phyloP scores from a whole-genome alignment of 2,113 vertebrate genomes.

The Guaruba guarouba region DNA sequence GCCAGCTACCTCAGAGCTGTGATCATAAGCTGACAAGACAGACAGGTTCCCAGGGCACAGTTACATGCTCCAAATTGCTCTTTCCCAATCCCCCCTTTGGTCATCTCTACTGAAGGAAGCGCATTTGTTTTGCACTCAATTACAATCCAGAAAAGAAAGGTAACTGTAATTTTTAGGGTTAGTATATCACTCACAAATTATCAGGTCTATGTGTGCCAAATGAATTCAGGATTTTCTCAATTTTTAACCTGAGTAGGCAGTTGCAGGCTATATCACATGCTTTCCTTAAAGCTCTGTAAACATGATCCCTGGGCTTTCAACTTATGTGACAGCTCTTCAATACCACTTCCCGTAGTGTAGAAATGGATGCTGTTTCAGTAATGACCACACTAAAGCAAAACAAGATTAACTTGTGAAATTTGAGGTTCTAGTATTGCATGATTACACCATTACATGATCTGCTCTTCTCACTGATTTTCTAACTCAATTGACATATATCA shows the following conservation, averaged over 20 bases:
- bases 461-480: not conserved
- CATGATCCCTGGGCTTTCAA: not conserved
- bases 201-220: not conserved
- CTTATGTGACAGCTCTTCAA: slow-evolving; percentile 28
- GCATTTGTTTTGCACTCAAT: not conserved
- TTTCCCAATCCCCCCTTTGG: not conserved
- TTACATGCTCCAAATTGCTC: not conserved
- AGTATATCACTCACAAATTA: not conserved
- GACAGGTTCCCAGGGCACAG: not conserved
- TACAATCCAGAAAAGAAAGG: not conserved
- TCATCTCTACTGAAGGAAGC: not conserved
- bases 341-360: not conserved
- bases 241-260: not conserved
- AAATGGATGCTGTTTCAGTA: slow-evolving; percentile 41
- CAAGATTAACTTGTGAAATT: slow-evolving; percentile 47
- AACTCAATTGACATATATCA: not conserved
- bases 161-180: not conserved
- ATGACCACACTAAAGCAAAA: not conserved
- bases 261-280: not conserved
- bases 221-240: not conserved
- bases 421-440: slow-evolving; percentile 5
- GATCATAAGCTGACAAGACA: not conserved
- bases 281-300: not conserved
- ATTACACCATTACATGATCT: not conserved
- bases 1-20: not conserved